phyloP scores from a whole-genome alignment of 2,797 vertebrate species.

The Lindbergichthys nudifrons region DNA sequence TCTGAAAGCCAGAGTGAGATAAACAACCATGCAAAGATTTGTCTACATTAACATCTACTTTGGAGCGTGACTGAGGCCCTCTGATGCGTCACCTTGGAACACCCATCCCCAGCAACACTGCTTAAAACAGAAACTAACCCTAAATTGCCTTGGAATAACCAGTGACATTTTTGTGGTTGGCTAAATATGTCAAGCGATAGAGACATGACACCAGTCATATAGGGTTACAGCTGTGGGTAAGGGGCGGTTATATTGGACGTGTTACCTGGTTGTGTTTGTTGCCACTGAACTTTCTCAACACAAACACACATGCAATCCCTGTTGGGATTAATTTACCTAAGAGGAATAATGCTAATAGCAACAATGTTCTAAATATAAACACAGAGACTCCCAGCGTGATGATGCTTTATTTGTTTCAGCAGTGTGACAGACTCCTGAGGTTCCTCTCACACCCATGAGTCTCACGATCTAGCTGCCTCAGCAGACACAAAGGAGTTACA shows the following conservation, averaged over 20 bases:
- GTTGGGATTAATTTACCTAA: slow-evolving; percentile 5
- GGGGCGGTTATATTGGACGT: slow-evolving; percentile 2
- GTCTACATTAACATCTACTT: slow-evolving; percentile 39
- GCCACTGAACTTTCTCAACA: slow-evolving; percentile 6
- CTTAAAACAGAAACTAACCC: slow-evolving; percentile 60
- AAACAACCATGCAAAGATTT: slow-evolving; percentile 27
- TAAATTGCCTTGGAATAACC: slow-evolving; percentile 40
- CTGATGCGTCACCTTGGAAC: slow-evolving; percentile 20
- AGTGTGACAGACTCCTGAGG: slow-evolving; percentile 19
- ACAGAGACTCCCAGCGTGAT: background rate
- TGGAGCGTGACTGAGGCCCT: slow-evolving; percentile 34
- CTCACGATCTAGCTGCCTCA: slow-evolving; percentile 24
- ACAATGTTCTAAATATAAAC: slow-evolving; percentile 3
- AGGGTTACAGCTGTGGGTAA: slow-evolving; percentile 29
- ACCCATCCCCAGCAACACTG: slow-evolving; percentile 63
- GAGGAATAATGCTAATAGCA: background rate
- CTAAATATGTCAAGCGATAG: slow-evolving; percentile 51
- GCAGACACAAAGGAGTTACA: slow-evolving; percentile 42
- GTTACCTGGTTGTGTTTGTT: slow-evolving; percentile 48
- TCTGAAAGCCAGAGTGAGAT: background rate
- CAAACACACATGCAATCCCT: slow-evolving; percentile 21
- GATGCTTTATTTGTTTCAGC: slow-evolving; percentile 8
- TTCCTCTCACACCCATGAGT: slow-evolving; percentile 4
- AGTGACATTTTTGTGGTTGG: slow-evolving; percentile 53
- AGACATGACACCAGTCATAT: slow-evolving; percentile 23